These are phyloP conservation scores for Muricea muricata DNA, from an alignment of 92 coral and sea anemone genomes.

Conservation along the genomic window DNA sequence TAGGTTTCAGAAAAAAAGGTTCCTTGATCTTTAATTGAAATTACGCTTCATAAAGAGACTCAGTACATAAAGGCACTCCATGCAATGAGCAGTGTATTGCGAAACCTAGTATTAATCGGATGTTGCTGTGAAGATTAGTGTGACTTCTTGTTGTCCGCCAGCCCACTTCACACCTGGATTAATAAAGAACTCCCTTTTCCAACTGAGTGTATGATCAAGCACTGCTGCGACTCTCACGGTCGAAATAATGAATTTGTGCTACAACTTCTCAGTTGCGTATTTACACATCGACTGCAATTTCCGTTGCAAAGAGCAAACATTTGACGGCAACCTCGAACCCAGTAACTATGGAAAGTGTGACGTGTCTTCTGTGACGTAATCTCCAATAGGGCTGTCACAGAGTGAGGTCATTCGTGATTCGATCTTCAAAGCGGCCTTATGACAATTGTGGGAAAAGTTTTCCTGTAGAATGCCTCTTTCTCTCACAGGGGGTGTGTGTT, in stretches of 20 bases:
- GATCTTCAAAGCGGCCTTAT: too few species aligned
- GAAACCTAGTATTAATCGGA: not conserved
- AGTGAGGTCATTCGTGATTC: too few species aligned
- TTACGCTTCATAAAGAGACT: too few species aligned
- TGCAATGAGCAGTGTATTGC: not conserved
- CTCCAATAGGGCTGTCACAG: too few species aligned
- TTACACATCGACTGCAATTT: not conserved
- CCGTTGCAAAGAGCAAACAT: not conserved
- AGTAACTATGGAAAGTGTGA: not conserved
- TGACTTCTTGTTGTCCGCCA: not conserved
- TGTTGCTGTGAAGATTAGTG: not conserved
- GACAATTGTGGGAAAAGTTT: too few species aligned
- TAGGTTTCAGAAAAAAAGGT: too few species aligned
- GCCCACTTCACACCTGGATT: slow-evolving; percentile 9
- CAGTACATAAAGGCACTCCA: too few species aligned
- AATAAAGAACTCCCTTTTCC: not conserved
- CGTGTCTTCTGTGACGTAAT: too few species aligned
- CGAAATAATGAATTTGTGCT: slow-evolving; percentile 7
- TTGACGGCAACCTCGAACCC: not conserved
- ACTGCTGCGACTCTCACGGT: slow-evolving; percentile 35
- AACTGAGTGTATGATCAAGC: slow-evolving; percentile 8
- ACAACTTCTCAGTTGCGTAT: slow-evolving; percentile 8
- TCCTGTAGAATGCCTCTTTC: too few species aligned
- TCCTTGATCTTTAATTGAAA: too few species aligned
- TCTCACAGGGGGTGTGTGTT: too few species aligned